These are phyloP conservation scores for Megaceryle alcyon DNA, from an alignment of 2,797 vertebrate species.

Conservation along the genomic window DNA sequence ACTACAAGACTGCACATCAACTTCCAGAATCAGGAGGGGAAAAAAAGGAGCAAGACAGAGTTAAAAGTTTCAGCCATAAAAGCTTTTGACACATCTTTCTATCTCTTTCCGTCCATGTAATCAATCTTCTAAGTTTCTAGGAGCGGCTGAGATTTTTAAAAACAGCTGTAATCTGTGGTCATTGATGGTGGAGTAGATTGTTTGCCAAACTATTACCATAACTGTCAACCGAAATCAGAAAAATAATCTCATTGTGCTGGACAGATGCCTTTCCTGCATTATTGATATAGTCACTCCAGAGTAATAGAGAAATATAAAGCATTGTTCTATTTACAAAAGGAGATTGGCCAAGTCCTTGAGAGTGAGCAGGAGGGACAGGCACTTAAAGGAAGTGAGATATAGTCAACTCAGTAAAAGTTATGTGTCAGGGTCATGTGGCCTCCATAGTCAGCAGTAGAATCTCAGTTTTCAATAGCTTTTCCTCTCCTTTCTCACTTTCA, in stretches of 20 bases:
- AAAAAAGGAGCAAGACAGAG: conserved; percentile 41
- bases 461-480: conserved; percentile 65
- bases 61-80: conserved; percentile 83
- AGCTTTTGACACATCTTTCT: conserved; percentile 82
- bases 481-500: conserved; percentile 44
- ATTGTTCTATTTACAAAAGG: conserved; percentile 99
- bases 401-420: conserved; percentile 92
- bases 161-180: conserved; percentile 97
- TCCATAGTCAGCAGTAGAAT: conserved; percentile 72
- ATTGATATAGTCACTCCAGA: conserved; percentile 96
- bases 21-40: background rate
- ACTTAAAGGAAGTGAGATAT: conserved; percentile 96
- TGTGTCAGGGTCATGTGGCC: conserved; percentile 90
- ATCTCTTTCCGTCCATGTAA: conserved; percentile 83
- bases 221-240: conserved; percentile 97
- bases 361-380: conserved; percentile 93
- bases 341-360: conserved; percentile 98
- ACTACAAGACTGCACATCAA: background rate
- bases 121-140: conserved; percentile 91
- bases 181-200: conserved; percentile 95
- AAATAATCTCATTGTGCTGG: conserved; percentile 97
- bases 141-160: conserved; percentile 90
- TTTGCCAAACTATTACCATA: conserved; percentile 99
- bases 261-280: conserved; percentile 98
- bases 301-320: conserved; percentile 98